Evolutionary conservation across 1,140 invertebrate species (phyloP).

Genomic region (Drosophila baimaii): DNA sequence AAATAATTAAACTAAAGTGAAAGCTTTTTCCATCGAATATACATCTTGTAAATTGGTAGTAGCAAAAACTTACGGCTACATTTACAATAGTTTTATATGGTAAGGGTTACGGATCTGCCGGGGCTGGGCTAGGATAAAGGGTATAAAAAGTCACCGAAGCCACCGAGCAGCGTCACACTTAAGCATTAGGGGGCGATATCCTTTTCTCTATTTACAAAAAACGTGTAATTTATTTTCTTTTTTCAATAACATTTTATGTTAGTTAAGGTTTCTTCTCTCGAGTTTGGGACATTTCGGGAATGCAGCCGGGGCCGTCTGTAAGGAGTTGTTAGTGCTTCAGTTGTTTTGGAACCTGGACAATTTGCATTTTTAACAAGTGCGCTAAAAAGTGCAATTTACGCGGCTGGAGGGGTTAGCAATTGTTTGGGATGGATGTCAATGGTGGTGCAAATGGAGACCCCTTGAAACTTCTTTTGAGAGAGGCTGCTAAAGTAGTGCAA

Average conservation of each 20-base stretch:
- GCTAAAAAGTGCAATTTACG: conserved; percentile 83
- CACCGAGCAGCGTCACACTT: conserved; percentile 57
- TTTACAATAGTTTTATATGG: conserved; percentile 64
- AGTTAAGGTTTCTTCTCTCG: conserved; percentile 24
- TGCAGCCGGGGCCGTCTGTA: conserved; percentile 12
- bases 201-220: conserved; percentile 66
- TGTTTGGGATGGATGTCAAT: conserved; percentile 1
- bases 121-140: conserved; percentile 26
- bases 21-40: conserved; percentile 80
- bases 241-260: conserved; percentile 74
- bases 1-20: conserved; percentile 83
- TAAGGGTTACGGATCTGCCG: conserved; percentile 29
- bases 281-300: conserved; percentile 21
- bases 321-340: conserved; percentile 1
- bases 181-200: conserved; percentile 55
- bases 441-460: conserved; percentile 72
- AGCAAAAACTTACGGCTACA: conserved; percentile 79
- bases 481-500: conserved; percentile 79
- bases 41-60: conserved; percentile 81
- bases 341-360: conserved; percentile 31
- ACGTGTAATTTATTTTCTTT: conserved; percentile 18
- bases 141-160: conserved; percentile 69
- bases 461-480: conserved; percentile 79
- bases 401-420: conserved; percentile 4
- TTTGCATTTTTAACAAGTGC: conserved; percentile 84